A percentile compares a stretch with the other conserved stretches of the same genome.
These are phyloP conservation scores for Mythimna albipuncta DNA, from an alignment of 2,888 invertebrate species.

Conservation along the genomic window DNA sequence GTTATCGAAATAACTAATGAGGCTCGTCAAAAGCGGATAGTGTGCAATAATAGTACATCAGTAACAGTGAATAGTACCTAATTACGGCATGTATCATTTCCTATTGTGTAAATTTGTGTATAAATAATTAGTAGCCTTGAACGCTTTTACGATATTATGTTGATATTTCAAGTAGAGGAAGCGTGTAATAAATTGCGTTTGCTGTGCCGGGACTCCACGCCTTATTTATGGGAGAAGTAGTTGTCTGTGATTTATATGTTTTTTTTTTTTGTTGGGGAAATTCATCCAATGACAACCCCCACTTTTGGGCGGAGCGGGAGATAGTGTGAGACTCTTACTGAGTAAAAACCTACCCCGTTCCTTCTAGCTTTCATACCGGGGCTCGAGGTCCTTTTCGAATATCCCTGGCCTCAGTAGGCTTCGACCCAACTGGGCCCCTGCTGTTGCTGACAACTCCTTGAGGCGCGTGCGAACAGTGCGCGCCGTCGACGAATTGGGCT, in stretches of 20 bases:
- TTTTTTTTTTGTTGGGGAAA: no score
- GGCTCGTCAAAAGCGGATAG: conserved; percentile 32
- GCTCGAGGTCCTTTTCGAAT: no score
- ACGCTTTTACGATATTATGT: conserved; percentile 24
- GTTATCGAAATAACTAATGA: conserved; percentile 14
- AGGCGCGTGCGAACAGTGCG: no score
- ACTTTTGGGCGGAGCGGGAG: no score
- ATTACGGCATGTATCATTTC: conserved; percentile 40
- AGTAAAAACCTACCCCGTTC: no score
- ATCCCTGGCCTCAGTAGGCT: no score
- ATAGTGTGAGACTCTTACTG: no score
- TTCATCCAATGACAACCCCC: no score
- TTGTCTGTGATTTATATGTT: background rate
- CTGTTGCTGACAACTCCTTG: no score
- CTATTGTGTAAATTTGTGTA: conserved; percentile 37
- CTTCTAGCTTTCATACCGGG: no score
- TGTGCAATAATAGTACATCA: conserved; percentile 22
- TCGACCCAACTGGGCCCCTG: no score
- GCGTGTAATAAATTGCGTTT: background rate
- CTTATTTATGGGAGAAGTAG: background rate
- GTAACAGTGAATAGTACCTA: conserved; percentile 17
- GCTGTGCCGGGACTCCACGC: background rate
- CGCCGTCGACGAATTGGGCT: no score
- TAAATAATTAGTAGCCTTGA: conserved; percentile 27
- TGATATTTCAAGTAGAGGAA: conserved; percentile 4